phyloP scores from a whole-genome alignment of 2,888 invertebrate genomes.

The Parapristionchus giblindavisi region DNA sequence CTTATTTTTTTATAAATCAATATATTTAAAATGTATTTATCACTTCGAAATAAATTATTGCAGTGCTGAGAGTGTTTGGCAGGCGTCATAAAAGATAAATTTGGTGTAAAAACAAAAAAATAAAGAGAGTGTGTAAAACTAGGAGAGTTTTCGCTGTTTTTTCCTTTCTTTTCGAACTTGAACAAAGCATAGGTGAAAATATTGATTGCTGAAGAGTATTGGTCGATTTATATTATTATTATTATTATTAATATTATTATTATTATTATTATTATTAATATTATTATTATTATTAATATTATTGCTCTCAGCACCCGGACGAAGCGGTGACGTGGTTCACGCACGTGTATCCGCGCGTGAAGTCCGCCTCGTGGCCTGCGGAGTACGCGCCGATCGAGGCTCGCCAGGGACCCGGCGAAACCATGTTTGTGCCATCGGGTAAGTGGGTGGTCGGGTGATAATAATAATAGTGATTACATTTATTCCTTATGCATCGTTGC shows the following conservation, averaged over 20 bases:
- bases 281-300: neutral
- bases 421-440: constrained; percentile 67
- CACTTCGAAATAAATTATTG: too few relatives aligned
- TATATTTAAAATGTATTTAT: too few relatives aligned
- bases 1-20: too few relatives aligned
- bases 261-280: neutral
- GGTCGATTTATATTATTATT: neutral
- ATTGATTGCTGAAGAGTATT: neutral
- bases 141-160: neutral
- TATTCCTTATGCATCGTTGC: too few relatives aligned
- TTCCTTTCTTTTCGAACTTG: neutral
- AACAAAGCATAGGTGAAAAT: too few relatives aligned
- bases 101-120: too few relatives aligned
- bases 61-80: neutral
- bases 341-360: constrained; percentile 27
- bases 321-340: constrained; percentile 92
- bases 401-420: constrained; percentile 63
- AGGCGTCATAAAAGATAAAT: too few relatives aligned
- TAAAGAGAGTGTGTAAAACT: too few relatives aligned
- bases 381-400: constrained; percentile 62
- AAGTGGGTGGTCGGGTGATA: too few relatives aligned
- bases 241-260: neutral
- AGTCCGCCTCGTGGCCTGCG: constrained; percentile 41
- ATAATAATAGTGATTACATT: too few relatives aligned
- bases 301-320: constrained; percentile 79